Evolutionary conservation across 1,140 invertebrate species (phyloP).

Genomic region (Cydia fagiglandana): DNA sequence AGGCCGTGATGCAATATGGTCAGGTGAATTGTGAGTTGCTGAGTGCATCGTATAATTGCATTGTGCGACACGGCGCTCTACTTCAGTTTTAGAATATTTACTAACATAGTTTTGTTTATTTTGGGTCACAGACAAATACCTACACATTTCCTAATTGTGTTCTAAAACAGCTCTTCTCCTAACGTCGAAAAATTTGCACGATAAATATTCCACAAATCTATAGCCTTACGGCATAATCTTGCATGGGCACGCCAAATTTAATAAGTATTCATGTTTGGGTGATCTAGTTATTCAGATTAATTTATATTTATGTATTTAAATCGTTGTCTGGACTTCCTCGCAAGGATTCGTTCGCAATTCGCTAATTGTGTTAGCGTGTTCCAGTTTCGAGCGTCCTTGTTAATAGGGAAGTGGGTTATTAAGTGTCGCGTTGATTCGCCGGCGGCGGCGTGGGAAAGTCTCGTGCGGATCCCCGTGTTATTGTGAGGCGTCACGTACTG

Average conservation of each 20-base stretch:
- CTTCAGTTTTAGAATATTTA: background rate
- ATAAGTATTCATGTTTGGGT: background rate
- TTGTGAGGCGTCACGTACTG: slow-evolving; percentile 51
- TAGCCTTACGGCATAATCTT: no score
- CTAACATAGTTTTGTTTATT: slow-evolving; percentile 1
- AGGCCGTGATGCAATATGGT: slow-evolving; percentile 69
- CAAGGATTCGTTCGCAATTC: slow-evolving; percentile 10
- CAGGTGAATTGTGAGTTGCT: slow-evolving; percentile 57
- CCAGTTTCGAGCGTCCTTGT: slow-evolving; percentile 47
- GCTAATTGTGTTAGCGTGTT: slow-evolving; percentile 45
- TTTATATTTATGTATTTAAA: background rate
- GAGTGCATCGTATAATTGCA: slow-evolving; percentile 60
- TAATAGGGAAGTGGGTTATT: slow-evolving; percentile 65
- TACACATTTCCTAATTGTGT: no score
- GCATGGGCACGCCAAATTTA: background rate
- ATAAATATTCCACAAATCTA: no score
- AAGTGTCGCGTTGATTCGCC: slow-evolving; percentile 44
- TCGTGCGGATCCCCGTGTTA: slow-evolving; percentile 45
- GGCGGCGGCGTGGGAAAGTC: slow-evolving; percentile 64
- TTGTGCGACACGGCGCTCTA: slow-evolving; percentile 40
- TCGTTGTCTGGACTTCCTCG: background rate
- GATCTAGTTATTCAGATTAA: background rate
- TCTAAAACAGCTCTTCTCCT: no score
- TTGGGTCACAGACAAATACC: background rate
- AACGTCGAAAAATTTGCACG: no score